A percentile compares a stretch with the other conserved stretches of the same genome.
phyloP scores from a whole-genome alignment of 2,113 vertebrate genomes.

The Atractosteus spatula region DNA sequence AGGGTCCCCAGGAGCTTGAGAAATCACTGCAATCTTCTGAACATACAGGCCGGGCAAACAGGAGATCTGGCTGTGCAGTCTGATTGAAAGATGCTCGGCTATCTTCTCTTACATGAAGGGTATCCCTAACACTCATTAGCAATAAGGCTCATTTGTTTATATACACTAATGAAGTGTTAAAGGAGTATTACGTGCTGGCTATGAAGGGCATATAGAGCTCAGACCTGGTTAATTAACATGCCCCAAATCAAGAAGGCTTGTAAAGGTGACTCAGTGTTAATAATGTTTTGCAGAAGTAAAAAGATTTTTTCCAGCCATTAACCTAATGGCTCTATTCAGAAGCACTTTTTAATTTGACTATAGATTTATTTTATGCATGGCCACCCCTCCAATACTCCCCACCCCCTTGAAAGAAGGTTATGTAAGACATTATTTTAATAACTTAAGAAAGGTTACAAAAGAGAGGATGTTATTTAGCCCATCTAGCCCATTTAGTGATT shows the following conservation, averaged over 20 bases:
- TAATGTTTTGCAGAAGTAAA: neutral
- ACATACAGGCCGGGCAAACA: too few species aligned
- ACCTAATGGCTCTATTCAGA: neutral
- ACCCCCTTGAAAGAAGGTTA: too few species aligned
- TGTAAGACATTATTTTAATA: too few species aligned
- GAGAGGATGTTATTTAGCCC: too few species aligned
- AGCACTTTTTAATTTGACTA: neutral
- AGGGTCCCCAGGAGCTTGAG: too few species aligned
- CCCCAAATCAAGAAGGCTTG: neutral
- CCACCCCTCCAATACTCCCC: too few species aligned
- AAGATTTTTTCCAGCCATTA: neutral
- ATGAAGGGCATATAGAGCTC: conserved; percentile 1
- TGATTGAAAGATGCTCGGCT: too few species aligned
- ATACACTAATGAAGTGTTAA: conserved; percentile 1
- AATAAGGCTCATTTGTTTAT: neutral
- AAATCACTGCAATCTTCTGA: too few species aligned
- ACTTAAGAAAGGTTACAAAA: too few species aligned
- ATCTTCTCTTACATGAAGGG: neutral
- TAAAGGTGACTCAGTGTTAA: conserved; percentile 1
- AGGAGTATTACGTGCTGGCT: neutral
- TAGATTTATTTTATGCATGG: too few species aligned
- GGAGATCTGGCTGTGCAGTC: too few species aligned
- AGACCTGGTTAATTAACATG: neutral
- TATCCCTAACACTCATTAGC: neutral
- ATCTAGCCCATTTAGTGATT: too few species aligned